Conservation (phyloP, 2,888 invertebrate species). For the Agrochola macilenta region DNA sequence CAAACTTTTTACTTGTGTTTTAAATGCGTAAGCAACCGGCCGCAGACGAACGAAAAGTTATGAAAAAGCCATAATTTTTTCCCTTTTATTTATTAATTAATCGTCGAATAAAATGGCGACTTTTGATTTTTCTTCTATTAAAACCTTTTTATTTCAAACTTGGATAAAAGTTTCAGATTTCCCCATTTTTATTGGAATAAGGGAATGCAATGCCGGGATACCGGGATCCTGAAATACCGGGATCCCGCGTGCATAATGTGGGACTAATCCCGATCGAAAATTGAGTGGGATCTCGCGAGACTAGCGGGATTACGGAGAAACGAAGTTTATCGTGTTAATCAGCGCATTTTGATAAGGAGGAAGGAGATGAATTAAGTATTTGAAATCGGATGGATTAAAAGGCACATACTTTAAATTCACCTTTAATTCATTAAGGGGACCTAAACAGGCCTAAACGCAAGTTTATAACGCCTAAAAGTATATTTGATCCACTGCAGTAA, state of each 20-base stretch:
- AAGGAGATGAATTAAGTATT: not conserved
- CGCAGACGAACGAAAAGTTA: not conserved
- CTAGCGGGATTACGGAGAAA: not conserved
- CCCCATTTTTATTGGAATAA: not conserved
- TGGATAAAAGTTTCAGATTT: not conserved
- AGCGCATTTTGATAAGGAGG: not conserved
- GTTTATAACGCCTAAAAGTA: too few relatives aligned
- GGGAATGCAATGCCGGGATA: not conserved
- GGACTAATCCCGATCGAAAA: not conserved
- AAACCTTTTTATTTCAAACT: not conserved
- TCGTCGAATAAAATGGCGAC: constrained; percentile 3
- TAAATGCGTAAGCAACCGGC: not conserved
- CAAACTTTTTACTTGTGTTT: constrained; percentile 10
- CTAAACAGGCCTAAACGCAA: too few relatives aligned
- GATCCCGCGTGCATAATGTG: not conserved
- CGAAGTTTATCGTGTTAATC: not conserved
- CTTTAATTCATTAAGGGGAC: too few relatives aligned
- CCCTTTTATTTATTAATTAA: constrained; percentile 16
- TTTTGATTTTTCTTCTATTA: not conserved
- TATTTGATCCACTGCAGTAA: too few relatives aligned
- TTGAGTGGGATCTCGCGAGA: not conserved
- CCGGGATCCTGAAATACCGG: not conserved
- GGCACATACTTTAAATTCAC: not conserved
- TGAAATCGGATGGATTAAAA: not conserved
- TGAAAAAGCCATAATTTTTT: constrained; percentile 13